Evolutionary conservation across 2,888 invertebrate genomes (phyloP), one percentile per base, ranked within the genome.

Genomic region (Rhamphomyia laevipes): DNA sequence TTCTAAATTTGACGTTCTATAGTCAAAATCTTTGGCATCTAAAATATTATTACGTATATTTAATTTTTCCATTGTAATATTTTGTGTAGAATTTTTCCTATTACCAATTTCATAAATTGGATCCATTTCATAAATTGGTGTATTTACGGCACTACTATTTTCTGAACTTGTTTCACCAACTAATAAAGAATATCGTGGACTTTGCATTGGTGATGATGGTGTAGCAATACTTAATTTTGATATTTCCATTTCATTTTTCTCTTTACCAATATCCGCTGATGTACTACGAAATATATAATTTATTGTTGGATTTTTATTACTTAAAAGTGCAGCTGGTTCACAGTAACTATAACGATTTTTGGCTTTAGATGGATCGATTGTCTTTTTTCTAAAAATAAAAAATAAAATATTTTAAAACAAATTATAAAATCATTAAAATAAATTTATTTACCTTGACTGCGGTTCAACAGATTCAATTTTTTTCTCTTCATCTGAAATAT

Each of bases 141-240:
- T 71, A 56, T 65, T 70, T 4, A 69, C 64, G 3, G 70, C 64
- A 33, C 69, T 69, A 53, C 70, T 70, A 47, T 68, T 68, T 50
- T 70, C 70, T 2, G 71, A 71, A 51, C 70, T 70, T 18, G 69
- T 71, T 37, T 71, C 71, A 45, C 69, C 68, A 21, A 70, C 58
- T 43, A 71, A 57, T 53, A 71, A 51, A n/a, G 71, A 70, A 53
- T 71, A 71, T 3, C 70, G 63, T n/a, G 71, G 71, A 56, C 68
- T 68, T 52, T 65, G 64, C 13, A 63, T 55, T 1, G 70, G 70
- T 30, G 70, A 68, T 16, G 69, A 69, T 27, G 71, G 69, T 40
- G 71, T 70, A 15, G 55, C 51, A 10, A 54, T 47, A 41, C 57
- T 59, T 23, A 68, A 51, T 49, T 70, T 70, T 3, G 64, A 61